Evolutionary conservation across 2,113 vertebrate species (phyloP), one percentile per base, ranked within the genome.

Genomic region (Sclerurus mexicanus): DNA sequence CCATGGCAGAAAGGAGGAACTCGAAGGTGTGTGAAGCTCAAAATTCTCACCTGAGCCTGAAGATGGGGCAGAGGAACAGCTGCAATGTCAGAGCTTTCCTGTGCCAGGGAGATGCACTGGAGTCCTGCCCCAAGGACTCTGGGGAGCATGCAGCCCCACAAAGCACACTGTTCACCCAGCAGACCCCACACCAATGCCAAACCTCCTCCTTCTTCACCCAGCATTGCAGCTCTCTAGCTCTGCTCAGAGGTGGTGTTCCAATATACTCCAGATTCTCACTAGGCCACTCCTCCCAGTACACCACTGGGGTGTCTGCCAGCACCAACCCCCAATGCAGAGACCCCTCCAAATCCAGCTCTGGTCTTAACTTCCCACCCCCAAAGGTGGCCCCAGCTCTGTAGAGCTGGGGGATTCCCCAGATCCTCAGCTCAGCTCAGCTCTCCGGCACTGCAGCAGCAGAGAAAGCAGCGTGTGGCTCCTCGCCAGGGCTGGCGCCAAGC

Each of bases 11-110:
- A 59, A 3, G 17, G 28, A 62, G 64, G 12, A 94, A 9, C 7
- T 0, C 0, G 15, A 21, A 73, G 9, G 20, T 17, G 1, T 0
- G 0, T 49, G 27, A 15, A 80, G 11, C 24, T 42, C 2, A 1
- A 3, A 4, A 62, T 39, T 6, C 16, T 60, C 2, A 0, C 2
- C 44, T 18, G 20, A 83, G 59, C 42, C 39, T 2, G 5, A 94
- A 44, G 39, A 82, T 31, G 37, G 14, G 78, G 53, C 37, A 46
- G 33, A 27, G 37, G 9, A 75, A 67, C 27, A 71, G 9, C 22
- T 40, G 55, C 27, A 44, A 21, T 0, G 0, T 47, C 39, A 44
- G 30, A 67, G 44, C 17, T 64, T 0, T 10, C 33, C 25, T 21
- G 31, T 50, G 23, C 23, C 60, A 63, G 25, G 25, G 19, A 67